Conservation (phyloP, 1,140 invertebrate species). For the Bursaphelenchus mucronatus region DNA sequence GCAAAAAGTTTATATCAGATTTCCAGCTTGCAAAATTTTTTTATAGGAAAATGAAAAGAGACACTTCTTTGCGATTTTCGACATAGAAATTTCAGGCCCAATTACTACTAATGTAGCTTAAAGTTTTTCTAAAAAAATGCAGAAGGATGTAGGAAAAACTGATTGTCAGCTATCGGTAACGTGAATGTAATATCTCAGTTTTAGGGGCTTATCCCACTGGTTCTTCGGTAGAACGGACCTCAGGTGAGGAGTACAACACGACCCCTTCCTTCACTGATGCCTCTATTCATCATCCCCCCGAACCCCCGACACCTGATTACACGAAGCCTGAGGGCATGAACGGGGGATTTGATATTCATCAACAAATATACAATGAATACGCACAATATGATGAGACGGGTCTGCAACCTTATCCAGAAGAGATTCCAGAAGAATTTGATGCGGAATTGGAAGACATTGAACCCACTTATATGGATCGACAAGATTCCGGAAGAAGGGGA, state of each 20-base stretch:
- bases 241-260: conserved; percentile 6
- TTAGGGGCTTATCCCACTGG: conserved; percentile 8
- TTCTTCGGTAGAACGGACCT: conserved; percentile 13
- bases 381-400: conserved; percentile 1
- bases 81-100: too few relatives aligned
- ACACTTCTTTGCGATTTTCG: too few relatives aligned
- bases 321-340: not conserved
- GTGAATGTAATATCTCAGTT: not conserved
- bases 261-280: conserved; percentile 2
- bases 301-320: conserved; percentile 10
- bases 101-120: too few relatives aligned
- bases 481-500: too few relatives aligned
- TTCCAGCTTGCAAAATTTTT: too few relatives aligned
- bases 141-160: too few relatives aligned
- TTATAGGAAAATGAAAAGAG: too few relatives aligned
- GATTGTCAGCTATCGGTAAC: too few relatives aligned
- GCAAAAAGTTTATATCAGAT: too few relatives aligned
- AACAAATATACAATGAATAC: conserved; percentile 8
- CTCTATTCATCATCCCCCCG: not conserved
- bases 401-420: conserved; percentile 64
- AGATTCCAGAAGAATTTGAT: not conserved
- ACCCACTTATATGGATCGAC: too few relatives aligned
- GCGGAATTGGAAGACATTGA: not conserved
- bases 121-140: too few relatives aligned
- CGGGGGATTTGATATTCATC: conserved; percentile 2